These are phyloP conservation scores for human DNA, from an alignment of 2,113 vertebrate species.

Conservation along the genomic window GRCh38 chr2:31034501-31035000, in stretches of 20 bases:
- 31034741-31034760: background rate
- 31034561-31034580: background rate
- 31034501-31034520: background rate
- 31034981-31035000: background rate
- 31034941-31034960: background rate
- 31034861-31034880: background rate
- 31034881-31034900: conserved; percentile 22
- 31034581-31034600: background rate
- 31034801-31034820: conserved; percentile 16
- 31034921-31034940: background rate
- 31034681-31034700: background rate
- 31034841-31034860: background rate
- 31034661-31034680: conserved; percentile 33
- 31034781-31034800: background rate
- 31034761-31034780: background rate
- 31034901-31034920: background rate
- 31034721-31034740: background rate
- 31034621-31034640: background rate
- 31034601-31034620: conserved; percentile 35
- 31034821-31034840: background rate
- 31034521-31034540: background rate
- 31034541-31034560: background rate
- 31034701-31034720: background rate
- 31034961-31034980: background rate
- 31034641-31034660: background rate